Conservation (phyloP, 2,888 invertebrate genomes). For the Aporophyla lueneburgensis region DNA sequence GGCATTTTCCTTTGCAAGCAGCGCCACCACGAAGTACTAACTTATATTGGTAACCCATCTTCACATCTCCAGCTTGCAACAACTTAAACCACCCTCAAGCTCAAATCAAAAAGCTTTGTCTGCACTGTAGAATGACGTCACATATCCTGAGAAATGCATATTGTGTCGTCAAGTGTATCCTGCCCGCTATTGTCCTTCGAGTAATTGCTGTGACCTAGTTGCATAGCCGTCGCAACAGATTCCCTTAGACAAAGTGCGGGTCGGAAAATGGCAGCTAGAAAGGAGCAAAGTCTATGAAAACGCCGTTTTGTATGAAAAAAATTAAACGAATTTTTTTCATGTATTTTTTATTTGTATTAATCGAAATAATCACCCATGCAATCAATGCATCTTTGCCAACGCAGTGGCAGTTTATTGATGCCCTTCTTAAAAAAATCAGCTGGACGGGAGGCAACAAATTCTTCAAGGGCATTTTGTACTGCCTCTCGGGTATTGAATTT, state of each 20-base stretch:
- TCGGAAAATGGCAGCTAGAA: constrained; percentile 34
- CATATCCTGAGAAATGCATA: constrained; percentile 32
- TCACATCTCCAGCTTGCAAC: constrained; percentile 26
- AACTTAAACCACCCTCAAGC: constrained; percentile 38
- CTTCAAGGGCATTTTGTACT: no score
- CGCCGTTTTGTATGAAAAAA: no score
- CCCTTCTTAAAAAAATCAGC: no score
- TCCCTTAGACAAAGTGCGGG: constrained; percentile 8
- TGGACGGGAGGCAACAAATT: no score
- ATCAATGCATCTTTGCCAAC: no score
- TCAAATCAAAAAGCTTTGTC: constrained; percentile 36
- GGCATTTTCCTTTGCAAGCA: constrained; percentile 4
- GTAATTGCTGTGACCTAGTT: constrained; percentile 58
- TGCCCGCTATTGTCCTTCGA: constrained; percentile 57
- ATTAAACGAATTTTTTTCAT: no score
- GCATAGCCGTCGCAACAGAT: constrained; percentile 48
- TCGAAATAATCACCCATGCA: no score
- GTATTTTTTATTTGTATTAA: no score
- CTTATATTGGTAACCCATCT: not conserved
- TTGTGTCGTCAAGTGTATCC: constrained; percentile 53
- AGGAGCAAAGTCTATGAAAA: constrained; percentile 21
- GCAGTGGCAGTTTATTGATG: no score
- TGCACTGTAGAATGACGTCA: constrained; percentile 41
- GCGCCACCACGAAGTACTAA: not conserved
- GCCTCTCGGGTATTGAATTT: no score